Evolutionary conservation across 2,797 vertebrate species (phyloP), one percentile per base, ranked within the genome.

Genomic region (Argyrosomus regius): DNA sequence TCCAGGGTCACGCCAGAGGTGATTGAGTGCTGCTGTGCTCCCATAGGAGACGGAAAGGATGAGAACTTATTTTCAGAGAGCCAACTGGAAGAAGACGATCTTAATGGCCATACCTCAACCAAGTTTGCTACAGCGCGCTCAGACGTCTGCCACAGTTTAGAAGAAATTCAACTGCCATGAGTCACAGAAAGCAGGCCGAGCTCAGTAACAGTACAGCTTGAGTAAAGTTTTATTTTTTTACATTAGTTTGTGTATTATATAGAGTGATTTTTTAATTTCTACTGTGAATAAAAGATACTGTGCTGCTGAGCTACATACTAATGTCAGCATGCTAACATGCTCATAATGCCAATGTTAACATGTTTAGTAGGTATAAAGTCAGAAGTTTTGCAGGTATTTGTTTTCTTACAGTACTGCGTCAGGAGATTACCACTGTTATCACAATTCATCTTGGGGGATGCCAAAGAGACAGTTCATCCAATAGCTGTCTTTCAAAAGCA

Each of bases 1-100:
- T 89, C 82, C 85, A 88, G 91, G 92, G 92, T 94, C 91, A 91
- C 3, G 76, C 78, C 17, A 74, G 57, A 84, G 93, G 84, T 88
- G 91, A 92, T 83, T 75, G 88, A 92, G 86, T 89, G 90, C 79
- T 60, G 77, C 87, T 53, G 71, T 18, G 72, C 67, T 91, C 83
- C 89, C 86, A 41, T 3, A 77, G 82, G 88, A 86, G 77, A 72
- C 59, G 52, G 59, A 54, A 72, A 73, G 79, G 80, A 87, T 75
- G 76, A 87, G 68, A 84, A 88, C 87, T 89, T 85, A 81, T 80
- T 91, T 83, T 83, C 63, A 70, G 79, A 0, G 69, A 75, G 72
- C 53, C 67, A 28, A 79, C 81, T 59, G 76, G 65, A 63, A 58
- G 84, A 56, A 65, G 62, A 80, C 9, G 63, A 78, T 87, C 61